Percentiles rank a stretch among this genome's conserved stretches.
phyloP scores from a whole-genome alignment of 2,113 vertebrate species.

The Siniperca knerii region DNA sequence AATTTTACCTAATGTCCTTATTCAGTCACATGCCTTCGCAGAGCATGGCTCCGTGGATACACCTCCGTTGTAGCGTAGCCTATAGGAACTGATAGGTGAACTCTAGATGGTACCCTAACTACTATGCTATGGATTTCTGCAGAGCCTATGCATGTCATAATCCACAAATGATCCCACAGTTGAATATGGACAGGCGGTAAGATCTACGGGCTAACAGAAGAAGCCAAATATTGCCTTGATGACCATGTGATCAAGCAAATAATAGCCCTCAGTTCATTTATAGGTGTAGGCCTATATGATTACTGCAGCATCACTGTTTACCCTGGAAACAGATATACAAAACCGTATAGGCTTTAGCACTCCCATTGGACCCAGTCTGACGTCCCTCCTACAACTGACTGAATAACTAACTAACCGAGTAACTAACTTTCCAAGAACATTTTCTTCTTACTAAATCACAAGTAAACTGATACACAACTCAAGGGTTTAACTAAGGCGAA shows the following conservation, averaged over 20 bases:
- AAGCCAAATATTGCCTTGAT: not conserved
- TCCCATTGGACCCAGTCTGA: not conserved
- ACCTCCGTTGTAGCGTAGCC: constrained; percentile 44
- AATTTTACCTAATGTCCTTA: constrained; percentile 57
- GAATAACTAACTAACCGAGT: not conserved
- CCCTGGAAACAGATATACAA: not conserved
- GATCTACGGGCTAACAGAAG: not conserved
- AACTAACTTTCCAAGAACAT: not conserved
- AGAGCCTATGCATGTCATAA: constrained; percentile 52
- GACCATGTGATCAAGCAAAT: constrained; percentile 5
- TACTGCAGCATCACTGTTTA: constrained; percentile 40
- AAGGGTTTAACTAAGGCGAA: not conserved
- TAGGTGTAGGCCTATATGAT: not conserved
- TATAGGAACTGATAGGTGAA: constrained; percentile 50
- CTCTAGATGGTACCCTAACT: constrained; percentile 59
- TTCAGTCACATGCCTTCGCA: constrained; percentile 69
- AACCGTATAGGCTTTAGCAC: not conserved
- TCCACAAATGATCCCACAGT: constrained; percentile 17
- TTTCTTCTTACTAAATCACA: not conserved
- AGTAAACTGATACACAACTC: not conserved
- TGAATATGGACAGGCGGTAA: constrained; percentile 9
- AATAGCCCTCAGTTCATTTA: not conserved
- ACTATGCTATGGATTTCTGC: constrained; percentile 64
- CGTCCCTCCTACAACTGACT: not conserved
- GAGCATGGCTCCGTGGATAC: constrained; percentile 45